phyloP scores from a whole-genome alignment of 2,113 vertebrate genomes.

The Corvus hawaiiensis region DNA sequence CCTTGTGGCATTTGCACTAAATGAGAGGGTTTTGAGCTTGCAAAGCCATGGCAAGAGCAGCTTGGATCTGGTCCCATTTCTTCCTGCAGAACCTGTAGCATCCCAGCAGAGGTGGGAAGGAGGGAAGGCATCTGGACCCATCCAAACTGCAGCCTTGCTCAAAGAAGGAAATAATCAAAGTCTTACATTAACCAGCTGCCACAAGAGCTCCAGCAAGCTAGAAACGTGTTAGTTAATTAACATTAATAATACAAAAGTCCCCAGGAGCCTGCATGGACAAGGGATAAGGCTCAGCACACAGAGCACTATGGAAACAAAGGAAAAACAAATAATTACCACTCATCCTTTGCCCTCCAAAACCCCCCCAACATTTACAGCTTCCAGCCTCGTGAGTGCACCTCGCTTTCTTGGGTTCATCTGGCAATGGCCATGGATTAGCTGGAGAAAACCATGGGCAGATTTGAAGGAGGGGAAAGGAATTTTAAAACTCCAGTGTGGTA shows the following conservation, averaged over 20 bases:
- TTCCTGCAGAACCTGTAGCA: neutral
- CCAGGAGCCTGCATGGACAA: neutral
- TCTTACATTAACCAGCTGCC: conserved; percentile 19
- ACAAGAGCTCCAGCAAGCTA: neutral
- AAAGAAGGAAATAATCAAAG: neutral
- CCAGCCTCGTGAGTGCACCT: neutral
- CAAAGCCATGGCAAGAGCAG: neutral
- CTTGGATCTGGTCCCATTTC: neutral
- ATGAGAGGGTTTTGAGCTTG: rapidly evolving
- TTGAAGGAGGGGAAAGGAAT: neutral
- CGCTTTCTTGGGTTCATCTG: neutral
- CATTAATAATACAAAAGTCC: neutral
- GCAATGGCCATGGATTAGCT: neutral
- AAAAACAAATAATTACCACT: neutral
- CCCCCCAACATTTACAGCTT: neutral
- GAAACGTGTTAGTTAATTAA: neutral
- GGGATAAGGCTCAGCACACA: neutral
- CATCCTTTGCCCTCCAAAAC: neutral
- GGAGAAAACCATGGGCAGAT: neutral
- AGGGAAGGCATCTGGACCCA: neutral
- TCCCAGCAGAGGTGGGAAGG: neutral
- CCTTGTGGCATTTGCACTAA: neutral
- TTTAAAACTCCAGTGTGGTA: neutral
- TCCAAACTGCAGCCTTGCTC: neutral
- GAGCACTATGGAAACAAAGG: neutral